These are phyloP conservation scores for Synergus gifuensis DNA, from an alignment of 2,888 invertebrate species.

Conservation along the genomic window DNA sequence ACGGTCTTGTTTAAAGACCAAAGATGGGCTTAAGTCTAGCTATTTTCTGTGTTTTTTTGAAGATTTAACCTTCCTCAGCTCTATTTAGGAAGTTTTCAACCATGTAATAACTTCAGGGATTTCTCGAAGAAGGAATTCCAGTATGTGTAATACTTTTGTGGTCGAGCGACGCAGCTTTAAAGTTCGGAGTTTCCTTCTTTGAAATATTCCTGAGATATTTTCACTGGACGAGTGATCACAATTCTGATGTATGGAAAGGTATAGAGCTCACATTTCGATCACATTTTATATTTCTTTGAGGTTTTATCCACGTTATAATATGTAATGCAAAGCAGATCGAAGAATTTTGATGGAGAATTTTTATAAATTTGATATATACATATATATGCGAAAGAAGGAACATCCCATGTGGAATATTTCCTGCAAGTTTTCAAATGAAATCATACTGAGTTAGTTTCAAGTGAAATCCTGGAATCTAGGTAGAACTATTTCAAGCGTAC, in stretches of 20 bases:
- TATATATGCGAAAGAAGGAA: not conserved
- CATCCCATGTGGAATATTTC: not conserved
- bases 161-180: slow-evolving; percentile 37
- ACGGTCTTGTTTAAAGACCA: no score
- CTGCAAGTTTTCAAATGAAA: slow-evolving; percentile 2
- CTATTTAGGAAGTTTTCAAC: slow-evolving; percentile 49
- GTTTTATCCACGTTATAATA: not conserved
- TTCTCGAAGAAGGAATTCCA: slow-evolving; percentile 52
- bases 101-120: slow-evolving; percentile 60
- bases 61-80: slow-evolving; percentile 22
- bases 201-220: slow-evolving; percentile 35
- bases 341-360: slow-evolving; percentile 9
- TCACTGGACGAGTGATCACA: not conserved
- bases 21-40: no score
- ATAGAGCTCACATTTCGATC: slow-evolving; percentile 28
- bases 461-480: slow-evolving; percentile 38
- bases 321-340: not conserved
- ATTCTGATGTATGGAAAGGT: slow-evolving; percentile 23
- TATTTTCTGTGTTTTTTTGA: not conserved
- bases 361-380: not conserved
- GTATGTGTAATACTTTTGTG: slow-evolving; percentile 59
- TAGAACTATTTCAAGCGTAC: slow-evolving; percentile 52
- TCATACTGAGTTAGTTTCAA: slow-evolving; percentile 22
- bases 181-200: slow-evolving; percentile 28
- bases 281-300: slow-evolving; percentile 21